Base-by-base conservation (phyloP, 92 coral and sea anemone genomes). In the Parazoanthus atlanticus region DNA sequence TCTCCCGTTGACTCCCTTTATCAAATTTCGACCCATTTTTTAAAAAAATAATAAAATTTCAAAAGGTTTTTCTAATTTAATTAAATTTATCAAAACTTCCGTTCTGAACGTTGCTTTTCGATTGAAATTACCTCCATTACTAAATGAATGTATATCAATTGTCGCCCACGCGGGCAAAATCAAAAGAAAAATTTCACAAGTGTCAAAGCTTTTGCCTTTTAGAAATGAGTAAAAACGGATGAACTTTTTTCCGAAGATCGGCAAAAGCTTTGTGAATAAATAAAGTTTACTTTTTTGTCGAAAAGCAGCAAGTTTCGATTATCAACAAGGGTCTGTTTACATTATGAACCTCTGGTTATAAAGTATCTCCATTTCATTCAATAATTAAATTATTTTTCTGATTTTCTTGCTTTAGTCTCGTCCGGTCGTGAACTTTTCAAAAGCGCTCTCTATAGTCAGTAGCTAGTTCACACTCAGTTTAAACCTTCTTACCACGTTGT, bases 131-230 rank as follows among this genome's bases (percentile, higher is more conserved):
- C 19, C 25, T 15, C 28, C 54, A 30, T 83, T n/a, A 32, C 56
- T 25, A 52, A 70, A 23, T 70, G 56, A 40, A 47, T 67, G 13
- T 52, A 15, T 49, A 78, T 47, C 82, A 26, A 43, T 38, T 15
- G 61, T 65, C 66, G 66, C 82, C 82, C 82, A 78, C 82, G 82
- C 82, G 8, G 15, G 3, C 3, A 43, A 78, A 78, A 78, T 78
- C 8, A 78, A 61, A 52, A 52, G 58, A 75, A 19, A 41, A 36
- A 36, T 33, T 33, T 19, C 1, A 36, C 5, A 36, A 41, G 47
- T 75, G 79, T 21, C 43, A 75, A 75, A 75, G 26, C 3, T 17
- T n/a, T 74, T 21, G 26, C 67, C 69, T 61, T 61, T 61, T 21
- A 61, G 69, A 61, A 61, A 23, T 61, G 28, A 61, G 3, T 23